Percentiles rank a stretch among this genome's conserved stretches.
These are phyloP conservation scores for Lomographa bimaculata DNA, from an alignment of 2,888 invertebrate species.

Conservation along the genomic window DNA sequence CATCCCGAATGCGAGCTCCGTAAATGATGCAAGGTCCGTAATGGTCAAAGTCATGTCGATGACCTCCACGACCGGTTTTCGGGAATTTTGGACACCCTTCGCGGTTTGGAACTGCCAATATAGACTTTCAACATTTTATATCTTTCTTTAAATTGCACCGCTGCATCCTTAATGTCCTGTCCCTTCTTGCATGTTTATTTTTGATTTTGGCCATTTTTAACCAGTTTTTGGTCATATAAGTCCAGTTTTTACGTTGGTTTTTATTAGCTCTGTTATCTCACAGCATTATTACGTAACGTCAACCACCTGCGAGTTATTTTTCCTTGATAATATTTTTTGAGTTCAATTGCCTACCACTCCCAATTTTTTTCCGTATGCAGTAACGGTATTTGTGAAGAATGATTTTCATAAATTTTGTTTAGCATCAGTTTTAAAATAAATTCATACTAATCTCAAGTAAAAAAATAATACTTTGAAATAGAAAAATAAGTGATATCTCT, in stretches of 20 bases:
- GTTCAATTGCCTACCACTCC: no score
- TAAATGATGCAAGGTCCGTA: slow-evolving; percentile 67
- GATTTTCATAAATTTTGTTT: no score
- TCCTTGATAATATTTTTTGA: no score
- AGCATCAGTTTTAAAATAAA: no score
- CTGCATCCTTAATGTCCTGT: slow-evolving; percentile 9
- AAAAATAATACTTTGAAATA: no score
- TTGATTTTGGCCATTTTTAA: no score
- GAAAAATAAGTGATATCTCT: no score
- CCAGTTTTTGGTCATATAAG: background rate
- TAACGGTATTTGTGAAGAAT: no score
- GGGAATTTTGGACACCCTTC: slow-evolving; percentile 48
- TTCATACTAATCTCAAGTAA: no score
- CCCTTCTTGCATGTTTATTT: slow-evolving; percentile 1
- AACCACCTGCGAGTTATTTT: slow-evolving; percentile 8
- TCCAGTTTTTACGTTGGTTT: slow-evolving; percentile 5
- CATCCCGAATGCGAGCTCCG: slow-evolving; percentile 48
- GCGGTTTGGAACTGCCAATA: slow-evolving; percentile 34
- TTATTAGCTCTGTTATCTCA: slow-evolving; percentile 16
- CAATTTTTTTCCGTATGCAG: no score
- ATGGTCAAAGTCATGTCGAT: slow-evolving; percentile 67
- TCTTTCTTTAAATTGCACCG: slow-evolving; percentile 30
- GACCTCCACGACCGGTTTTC: slow-evolving; percentile 59
- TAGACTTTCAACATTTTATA: slow-evolving; percentile 29
- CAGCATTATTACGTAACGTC: slow-evolving; percentile 13